phyloP scores from a whole-genome alignment of 2,797 vertebrate genomes.

The Cossypha caffra region DNA sequence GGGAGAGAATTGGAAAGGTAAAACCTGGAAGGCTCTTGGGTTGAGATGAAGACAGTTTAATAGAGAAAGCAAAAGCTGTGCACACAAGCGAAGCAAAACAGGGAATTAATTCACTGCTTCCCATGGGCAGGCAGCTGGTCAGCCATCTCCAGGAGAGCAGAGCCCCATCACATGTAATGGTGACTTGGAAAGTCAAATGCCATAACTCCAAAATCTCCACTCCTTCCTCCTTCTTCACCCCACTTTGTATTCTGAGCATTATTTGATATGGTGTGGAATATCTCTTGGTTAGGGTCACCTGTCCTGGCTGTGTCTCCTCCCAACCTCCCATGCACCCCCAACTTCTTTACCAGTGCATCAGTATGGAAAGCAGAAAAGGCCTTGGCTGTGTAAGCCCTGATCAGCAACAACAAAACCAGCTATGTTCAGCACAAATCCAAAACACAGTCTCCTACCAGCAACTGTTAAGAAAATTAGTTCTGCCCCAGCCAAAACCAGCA shows the following conservation, averaged over 20 bases:
- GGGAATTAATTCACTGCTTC: not conserved
- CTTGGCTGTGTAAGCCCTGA: not conserved
- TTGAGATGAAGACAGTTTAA: not conserved
- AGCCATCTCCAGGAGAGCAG: not conserved
- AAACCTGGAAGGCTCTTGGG: not conserved
- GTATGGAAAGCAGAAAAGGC: not conserved
- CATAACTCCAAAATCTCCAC: not conserved
- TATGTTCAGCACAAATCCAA: not conserved
- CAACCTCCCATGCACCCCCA: accelerated
- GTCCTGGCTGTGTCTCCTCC: not conserved
- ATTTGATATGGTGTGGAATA: not conserved
- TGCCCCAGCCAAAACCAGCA: not conserved
- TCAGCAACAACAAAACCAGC: not conserved
- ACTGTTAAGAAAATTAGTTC: not conserved
- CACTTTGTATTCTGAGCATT: too few relatives aligned
- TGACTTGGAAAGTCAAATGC: not conserved
- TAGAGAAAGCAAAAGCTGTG: not conserved
- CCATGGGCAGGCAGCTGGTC: not conserved
- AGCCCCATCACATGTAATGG: too few relatives aligned
- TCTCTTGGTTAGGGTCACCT: not conserved
- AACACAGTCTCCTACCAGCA: not conserved
- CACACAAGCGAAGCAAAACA: not conserved
- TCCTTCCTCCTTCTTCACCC: not conserved
- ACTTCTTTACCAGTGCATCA: not conserved
- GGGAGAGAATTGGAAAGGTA: not conserved